Percentiles rank a stretch among this genome's conserved stretches.
phyloP scores from a whole-genome alignment of 2,113 vertebrate genomes.

The Otocyon megalotis region DNA sequence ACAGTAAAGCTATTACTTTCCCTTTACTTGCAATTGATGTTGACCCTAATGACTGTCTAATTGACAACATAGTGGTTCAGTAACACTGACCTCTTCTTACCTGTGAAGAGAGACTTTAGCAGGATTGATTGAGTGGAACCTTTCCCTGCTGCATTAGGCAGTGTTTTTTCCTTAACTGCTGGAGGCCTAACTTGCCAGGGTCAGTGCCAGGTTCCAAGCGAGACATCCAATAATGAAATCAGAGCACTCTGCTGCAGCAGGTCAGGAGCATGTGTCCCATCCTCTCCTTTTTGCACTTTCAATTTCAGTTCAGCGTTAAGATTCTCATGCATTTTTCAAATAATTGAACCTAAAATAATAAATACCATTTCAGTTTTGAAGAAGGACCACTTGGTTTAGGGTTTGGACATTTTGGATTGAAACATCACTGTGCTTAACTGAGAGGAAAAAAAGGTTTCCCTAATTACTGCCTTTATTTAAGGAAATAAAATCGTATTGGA shows the following conservation, averaged over 20 bases:
- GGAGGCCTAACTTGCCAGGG: neutral
- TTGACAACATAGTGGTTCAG: neutral
- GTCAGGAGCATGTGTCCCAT: rapidly evolving
- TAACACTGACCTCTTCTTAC: neutral
- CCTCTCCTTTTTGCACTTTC: neutral
- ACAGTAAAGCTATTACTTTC: neutral
- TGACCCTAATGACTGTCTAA: constrained; percentile 31
- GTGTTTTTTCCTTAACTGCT: neutral
- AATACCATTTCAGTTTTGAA: neutral
- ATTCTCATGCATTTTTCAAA: neutral
- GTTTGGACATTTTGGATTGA: neutral
- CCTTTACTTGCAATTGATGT: neutral
- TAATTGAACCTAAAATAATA: neutral
- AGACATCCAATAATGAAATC: rapidly evolving
- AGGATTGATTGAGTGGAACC: neutral
- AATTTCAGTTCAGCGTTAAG: neutral
- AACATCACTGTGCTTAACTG: neutral
- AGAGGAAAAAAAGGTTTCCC: neutral
- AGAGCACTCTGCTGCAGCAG: neutral
- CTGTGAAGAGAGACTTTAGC: neutral
- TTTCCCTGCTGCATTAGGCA: neutral
- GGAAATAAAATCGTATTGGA: neutral
- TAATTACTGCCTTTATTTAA: neutral
- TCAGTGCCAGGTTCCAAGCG: rapidly evolving
- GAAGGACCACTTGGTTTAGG: neutral